A percentile compares a stretch with the other conserved stretches of the same genome.
These are phyloP conservation scores for Myiotriccus ornatus DNA, from an alignment of 2,797 vertebrate genomes.

Conservation along the genomic window DNA sequence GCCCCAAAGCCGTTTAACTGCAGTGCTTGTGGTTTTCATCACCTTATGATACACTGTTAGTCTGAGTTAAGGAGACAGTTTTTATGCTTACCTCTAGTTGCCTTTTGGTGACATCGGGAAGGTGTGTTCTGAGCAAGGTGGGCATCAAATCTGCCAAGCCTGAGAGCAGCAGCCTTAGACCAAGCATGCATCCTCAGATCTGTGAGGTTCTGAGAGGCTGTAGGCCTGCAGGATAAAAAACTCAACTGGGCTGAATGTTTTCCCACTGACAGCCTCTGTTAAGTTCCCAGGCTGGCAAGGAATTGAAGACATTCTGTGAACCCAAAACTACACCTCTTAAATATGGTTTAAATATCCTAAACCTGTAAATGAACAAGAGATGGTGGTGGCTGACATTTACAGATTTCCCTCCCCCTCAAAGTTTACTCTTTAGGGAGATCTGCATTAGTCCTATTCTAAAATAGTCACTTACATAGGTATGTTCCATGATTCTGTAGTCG, in stretches of 20 bases:
- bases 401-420: background rate
- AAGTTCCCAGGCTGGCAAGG: background rate
- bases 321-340: background rate
- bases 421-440: background rate
- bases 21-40: background rate
- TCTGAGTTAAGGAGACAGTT: background rate
- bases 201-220: background rate
- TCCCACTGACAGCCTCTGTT: background rate
- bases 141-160: background rate
- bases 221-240: background rate
- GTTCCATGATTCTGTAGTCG: background rate
- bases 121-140: background rate
- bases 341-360: background rate
- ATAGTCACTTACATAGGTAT: accelerated
- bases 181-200: background rate
- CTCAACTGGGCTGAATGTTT: background rate
- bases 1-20: background rate
- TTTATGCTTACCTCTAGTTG: background rate
- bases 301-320: background rate
- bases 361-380: background rate
- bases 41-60: background rate
- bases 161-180: background rate
- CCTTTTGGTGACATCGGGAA: background rate
- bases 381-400: background rate
- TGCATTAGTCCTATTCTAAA: background rate